A percentile compares a stretch with the other conserved stretches of the same genome.
phyloP scores from a whole-genome alignment of 1,140 invertebrate genomes.

The Diachasma alloeum region DNA sequence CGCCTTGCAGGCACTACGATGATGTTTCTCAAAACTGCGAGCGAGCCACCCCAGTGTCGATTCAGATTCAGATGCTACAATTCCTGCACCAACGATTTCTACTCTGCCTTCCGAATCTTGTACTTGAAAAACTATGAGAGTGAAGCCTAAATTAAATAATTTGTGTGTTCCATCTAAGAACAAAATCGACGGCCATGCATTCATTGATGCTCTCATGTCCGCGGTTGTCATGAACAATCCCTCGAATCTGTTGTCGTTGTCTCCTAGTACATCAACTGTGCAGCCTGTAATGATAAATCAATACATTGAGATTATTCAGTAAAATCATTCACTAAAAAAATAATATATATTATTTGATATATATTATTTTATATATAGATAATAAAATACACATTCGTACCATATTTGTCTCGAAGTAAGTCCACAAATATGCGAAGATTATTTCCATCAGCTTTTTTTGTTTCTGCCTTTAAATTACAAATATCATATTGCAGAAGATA shows the following conservation, averaged over 20 bases:
- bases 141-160: constrained; percentile 14
- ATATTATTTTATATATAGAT: neutral
- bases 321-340: too few species aligned
- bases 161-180: constrained; percentile 30
- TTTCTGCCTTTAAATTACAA: neutral
- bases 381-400: neutral
- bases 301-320: neutral
- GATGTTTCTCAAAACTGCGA: constrained; percentile 5
- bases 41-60: constrained; percentile 16
- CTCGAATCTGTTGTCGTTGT: neutral
- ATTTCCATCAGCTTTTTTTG: neutral
- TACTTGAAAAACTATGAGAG: constrained; percentile 17
- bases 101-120: constrained; percentile 17
- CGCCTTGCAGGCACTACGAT: neutral
- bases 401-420: neutral
- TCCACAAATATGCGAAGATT: neutral
- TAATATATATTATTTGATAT: too few species aligned
- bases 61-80: constrained; percentile 13
- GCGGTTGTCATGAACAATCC: neutral
- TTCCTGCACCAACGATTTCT: constrained; percentile 23
- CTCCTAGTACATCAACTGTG: neutral
- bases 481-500: neutral
- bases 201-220: neutral
- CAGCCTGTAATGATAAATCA: neutral
- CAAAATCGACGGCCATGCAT: neutral